Percentiles rank a stretch among this genome's conserved stretches.
phyloP scores from a whole-genome alignment of 1,140 invertebrate species.

The Phortica variegata region DNA sequence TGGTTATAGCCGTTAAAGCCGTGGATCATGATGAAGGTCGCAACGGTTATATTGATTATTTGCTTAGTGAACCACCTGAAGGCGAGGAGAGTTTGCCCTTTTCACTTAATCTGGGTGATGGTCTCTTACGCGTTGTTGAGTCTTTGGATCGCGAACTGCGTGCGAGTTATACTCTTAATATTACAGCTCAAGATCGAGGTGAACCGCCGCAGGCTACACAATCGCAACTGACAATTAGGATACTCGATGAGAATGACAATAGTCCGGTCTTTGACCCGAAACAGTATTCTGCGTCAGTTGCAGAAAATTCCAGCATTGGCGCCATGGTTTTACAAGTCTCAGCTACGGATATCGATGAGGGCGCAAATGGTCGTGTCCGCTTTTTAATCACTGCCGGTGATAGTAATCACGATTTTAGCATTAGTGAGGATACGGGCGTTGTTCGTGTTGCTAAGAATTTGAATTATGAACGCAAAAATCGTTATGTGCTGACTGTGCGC shows the following conservation, averaged over 20 bases:
- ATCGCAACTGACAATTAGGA: slow-evolving; percentile 69
- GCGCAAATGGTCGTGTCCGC: slow-evolving; percentile 81
- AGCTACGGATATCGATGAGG: slow-evolving; percentile 89
- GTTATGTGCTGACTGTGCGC: slow-evolving; percentile 79
- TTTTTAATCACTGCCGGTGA: slow-evolving; percentile 89
- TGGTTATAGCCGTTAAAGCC: slow-evolving; percentile 88
- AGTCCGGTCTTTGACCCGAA: slow-evolving; percentile 85
- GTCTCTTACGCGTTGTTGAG: slow-evolving; percentile 78
- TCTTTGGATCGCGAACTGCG: slow-evolving; percentile 81
- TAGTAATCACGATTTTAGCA: slow-evolving; percentile 84
- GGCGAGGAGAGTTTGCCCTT: slow-evolving; percentile 63
- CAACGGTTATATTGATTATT: slow-evolving; percentile 92
- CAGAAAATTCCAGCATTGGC: slow-evolving; percentile 92
- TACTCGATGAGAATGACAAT: slow-evolving; percentile 94
- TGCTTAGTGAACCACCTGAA: slow-evolving; percentile 61
- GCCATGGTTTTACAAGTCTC: slow-evolving; percentile 86
- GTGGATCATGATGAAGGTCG: slow-evolving; percentile 89
- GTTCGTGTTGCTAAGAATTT: slow-evolving; percentile 87
- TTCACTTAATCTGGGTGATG: slow-evolving; percentile 83
- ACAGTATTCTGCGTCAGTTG: slow-evolving; percentile 82
- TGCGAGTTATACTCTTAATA: slow-evolving; percentile 76
- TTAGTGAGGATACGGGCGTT: slow-evolving; percentile 85
- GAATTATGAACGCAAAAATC: slow-evolving; percentile 85
- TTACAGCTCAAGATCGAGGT: slow-evolving; percentile 86
- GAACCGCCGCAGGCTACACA: slow-evolving; percentile 76